Percentiles rank a stretch among this genome's conserved stretches.
Evolutionary conservation across 2,888 invertebrate genomes (phyloP).

Genomic region (Hemithea aestivaria): DNA sequence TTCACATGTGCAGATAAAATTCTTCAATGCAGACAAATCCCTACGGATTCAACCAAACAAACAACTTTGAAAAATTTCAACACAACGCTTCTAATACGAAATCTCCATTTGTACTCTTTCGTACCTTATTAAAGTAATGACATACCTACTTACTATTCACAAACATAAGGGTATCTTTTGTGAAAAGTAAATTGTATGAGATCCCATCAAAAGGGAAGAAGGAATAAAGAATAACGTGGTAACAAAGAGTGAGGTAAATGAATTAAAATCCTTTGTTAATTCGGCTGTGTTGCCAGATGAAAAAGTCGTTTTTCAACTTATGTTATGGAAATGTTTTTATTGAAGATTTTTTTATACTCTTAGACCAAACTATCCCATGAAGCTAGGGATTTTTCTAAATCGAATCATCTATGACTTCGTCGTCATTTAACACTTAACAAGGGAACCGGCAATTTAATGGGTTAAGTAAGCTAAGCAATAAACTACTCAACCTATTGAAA

Average conservation of each 20-base stretch:
- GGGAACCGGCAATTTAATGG: no score
- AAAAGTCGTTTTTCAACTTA: slow-evolving; percentile 4
- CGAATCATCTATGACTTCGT: no score
- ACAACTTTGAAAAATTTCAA: neutral
- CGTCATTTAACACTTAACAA: no score
- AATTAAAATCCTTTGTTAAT: slow-evolving; percentile 68
- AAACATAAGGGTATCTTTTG: slow-evolving; percentile 52
- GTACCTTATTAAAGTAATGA: slow-evolving; percentile 29
- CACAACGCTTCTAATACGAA: slow-evolving; percentile 10
- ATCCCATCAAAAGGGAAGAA: slow-evolving; percentile 49
- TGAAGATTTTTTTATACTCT: no score
- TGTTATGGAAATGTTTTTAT: neutral
- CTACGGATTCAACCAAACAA: no score
- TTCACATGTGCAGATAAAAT: no score
- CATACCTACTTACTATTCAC: slow-evolving; percentile 36
- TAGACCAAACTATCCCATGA: no score
- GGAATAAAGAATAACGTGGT: slow-evolving; percentile 56
- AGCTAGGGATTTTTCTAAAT: no score
- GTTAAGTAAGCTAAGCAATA: no score
- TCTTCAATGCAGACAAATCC: no score
- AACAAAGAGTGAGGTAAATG: slow-evolving; percentile 65
- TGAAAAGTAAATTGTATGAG: slow-evolving; percentile 57
- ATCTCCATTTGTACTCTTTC: slow-evolving; percentile 21
- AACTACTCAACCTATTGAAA: no score
- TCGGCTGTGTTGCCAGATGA: slow-evolving; percentile 36